These are phyloP conservation scores for Pocillopora meandrina DNA, from an alignment of 92 coral and sea anemone genomes.

Conservation along the genomic window DNA sequence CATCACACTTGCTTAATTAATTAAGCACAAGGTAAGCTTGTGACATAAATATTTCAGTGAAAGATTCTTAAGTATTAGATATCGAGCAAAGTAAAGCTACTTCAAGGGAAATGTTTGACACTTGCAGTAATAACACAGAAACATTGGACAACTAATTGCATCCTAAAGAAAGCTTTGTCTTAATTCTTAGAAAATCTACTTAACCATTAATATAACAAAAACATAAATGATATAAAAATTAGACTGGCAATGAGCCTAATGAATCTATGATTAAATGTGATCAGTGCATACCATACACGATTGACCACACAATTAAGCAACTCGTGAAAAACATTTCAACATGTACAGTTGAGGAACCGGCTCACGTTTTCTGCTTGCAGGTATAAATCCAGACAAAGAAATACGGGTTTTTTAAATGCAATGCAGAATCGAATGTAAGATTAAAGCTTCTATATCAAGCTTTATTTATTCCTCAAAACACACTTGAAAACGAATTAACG, in stretches of 20 bases:
- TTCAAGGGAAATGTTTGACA: not conserved
- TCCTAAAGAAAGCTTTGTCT: constrained; percentile 8
- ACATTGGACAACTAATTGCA: not conserved
- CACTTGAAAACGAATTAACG: not conserved
- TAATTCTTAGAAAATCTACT: not conserved
- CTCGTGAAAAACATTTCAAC: no score
- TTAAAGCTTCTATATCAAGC: not conserved
- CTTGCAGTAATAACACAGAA: not conserved
- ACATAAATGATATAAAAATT: not conserved
- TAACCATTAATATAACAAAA: not conserved
- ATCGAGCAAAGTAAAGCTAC: not conserved
- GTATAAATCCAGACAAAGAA: not conserved
- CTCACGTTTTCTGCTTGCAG: no score
- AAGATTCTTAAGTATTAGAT: not conserved
- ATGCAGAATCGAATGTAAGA: not conserved
- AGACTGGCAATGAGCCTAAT: not conserved
- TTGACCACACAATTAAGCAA: not conserved
- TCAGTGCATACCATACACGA: not conserved
- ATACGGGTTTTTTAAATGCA: not conserved
- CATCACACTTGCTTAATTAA: not conserved
- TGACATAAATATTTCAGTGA: not conserved
- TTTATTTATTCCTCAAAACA: not conserved
- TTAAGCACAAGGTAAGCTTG: not conserved
- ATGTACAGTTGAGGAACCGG: no score
- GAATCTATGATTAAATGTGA: not conserved